Evolutionary conservation across 1,140 invertebrate genomes (phyloP).

Genomic region (Diabrotica undecimpunctata): DNA sequence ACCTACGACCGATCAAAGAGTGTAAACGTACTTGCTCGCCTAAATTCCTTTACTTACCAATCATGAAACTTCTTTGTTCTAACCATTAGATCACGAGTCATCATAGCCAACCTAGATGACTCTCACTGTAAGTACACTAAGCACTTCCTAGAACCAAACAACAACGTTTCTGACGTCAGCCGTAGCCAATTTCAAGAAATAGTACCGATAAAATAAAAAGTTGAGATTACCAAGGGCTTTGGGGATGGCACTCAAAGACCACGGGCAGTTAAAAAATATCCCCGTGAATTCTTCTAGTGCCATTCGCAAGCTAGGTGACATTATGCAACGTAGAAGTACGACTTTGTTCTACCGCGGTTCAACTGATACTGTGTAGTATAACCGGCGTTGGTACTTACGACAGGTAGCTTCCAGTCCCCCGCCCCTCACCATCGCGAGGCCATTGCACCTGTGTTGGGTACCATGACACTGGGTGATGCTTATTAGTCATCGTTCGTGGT

Average conservation of each 20-base stretch:
- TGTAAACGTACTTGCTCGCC: neutral
- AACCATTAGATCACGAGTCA: conserved; percentile 1
- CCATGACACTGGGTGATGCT: conserved; percentile 39
- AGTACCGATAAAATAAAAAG: neutral
- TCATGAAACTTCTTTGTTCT: conserved; percentile 9
- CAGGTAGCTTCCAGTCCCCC: conserved; percentile 38
- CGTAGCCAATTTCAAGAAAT: neutral
- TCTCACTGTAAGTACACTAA: conserved; percentile 12
- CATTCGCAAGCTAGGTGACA: conserved; percentile 43
- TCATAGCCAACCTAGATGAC: neutral
- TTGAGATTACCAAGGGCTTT: conserved; percentile 17
- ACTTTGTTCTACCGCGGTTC: conserved; percentile 27
- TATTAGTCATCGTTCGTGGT: conserved; percentile 41
- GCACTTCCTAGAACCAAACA: conserved; percentile 14
- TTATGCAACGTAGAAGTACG: neutral
- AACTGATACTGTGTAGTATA: conserved; percentile 37
- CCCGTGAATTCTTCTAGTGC: conserved; percentile 50
- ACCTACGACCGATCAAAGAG: neutral
- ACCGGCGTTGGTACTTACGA: conserved; percentile 32
- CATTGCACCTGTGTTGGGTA: conserved; percentile 45
- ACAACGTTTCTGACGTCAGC: conserved; percentile 11
- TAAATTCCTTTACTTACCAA: conserved; percentile 4
- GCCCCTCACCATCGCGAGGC: conserved; percentile 36
- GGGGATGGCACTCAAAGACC: conserved; percentile 49
- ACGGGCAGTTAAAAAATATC: conserved; percentile 38